Evolutionary conservation across 1,140 invertebrate species (phyloP).

Genomic region (Sycophila sp.): DNA sequence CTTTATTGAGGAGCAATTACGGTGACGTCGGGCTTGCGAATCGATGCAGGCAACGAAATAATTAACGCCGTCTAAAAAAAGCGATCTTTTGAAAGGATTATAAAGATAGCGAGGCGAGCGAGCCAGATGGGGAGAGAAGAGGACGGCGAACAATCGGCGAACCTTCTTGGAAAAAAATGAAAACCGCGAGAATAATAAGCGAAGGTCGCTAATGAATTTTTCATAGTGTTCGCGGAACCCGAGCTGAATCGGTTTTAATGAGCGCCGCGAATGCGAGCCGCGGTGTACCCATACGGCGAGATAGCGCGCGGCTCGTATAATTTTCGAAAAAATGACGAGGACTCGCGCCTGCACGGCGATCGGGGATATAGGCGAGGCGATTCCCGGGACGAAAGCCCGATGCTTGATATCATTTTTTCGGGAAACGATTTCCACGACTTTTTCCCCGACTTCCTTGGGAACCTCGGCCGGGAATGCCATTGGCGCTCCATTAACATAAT

Average conservation of each 20-base stretch:
- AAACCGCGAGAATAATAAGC: slow-evolving; percentile 9
- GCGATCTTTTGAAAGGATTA: too few species aligned
- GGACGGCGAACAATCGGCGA: too few species aligned
- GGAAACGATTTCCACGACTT: neutral
- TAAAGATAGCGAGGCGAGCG: too few species aligned
- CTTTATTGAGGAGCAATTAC: too few species aligned
- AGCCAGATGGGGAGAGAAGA: too few species aligned
- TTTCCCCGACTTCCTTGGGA: neutral
- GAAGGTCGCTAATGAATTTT: slow-evolving; percentile 31
- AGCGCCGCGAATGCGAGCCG: neutral
- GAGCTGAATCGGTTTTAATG: slow-evolving; percentile 22
- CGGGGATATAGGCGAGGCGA: neutral
- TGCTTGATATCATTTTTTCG: neutral
- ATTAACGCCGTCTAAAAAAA: too few species aligned
- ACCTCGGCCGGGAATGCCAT: too few species aligned
- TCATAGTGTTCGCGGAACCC: slow-evolving; percentile 22
- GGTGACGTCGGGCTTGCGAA: too few species aligned
- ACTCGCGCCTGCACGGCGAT: neutral
- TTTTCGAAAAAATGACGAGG: slow-evolving; percentile 3
- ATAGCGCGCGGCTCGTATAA: neutral
- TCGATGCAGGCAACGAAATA: too few species aligned
- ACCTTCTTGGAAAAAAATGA: slow-evolving; percentile 21
- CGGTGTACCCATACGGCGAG: neutral
- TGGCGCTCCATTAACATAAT: too few species aligned
- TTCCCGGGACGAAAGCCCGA: too few species aligned